A percentile compares a stretch with the other conserved stretches of the same genome.
Conservation (phyloP, 2,888 invertebrate species). For the Drosophila mayaguana region DNA sequence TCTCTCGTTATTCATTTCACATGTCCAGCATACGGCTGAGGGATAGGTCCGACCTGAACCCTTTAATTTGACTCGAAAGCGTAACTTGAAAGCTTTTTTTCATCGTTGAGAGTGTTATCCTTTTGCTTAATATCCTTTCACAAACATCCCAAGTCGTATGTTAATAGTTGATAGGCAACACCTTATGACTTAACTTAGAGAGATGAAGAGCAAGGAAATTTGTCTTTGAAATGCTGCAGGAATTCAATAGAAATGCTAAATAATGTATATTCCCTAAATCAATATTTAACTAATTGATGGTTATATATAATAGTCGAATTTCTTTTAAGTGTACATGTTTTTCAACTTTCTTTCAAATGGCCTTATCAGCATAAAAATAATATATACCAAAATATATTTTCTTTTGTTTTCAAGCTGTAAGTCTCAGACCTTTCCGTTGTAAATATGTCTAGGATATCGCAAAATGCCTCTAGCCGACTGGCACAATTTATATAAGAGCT, state of each 20-base stretch:
- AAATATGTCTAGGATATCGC: background rate
- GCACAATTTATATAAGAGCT: constrained; percentile 53
- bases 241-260: background rate
- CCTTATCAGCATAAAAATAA: no score
- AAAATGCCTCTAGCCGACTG: constrained; percentile 52
- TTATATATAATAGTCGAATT: no score
- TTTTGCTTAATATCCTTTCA: background rate
- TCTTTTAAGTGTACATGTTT: no score
- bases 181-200: no score
- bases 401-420: no score
- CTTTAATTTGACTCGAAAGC: constrained; percentile 49
- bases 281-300: no score
- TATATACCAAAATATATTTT: background rate
- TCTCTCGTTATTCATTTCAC: background rate
- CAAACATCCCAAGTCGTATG: background rate
- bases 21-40: constrained; percentile 10
- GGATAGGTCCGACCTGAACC: constrained; percentile 18
- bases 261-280: no score
- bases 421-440: no score
- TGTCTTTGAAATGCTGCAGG: no score
- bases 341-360: no score
- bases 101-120: constrained; percentile 17
- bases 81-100: constrained; percentile 2
- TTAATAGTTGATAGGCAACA: background rate
- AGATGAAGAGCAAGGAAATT: no score